Evolutionary conservation across 2,888 invertebrate genomes (phyloP).

Genomic region (Drosophila lacicola): DNA sequence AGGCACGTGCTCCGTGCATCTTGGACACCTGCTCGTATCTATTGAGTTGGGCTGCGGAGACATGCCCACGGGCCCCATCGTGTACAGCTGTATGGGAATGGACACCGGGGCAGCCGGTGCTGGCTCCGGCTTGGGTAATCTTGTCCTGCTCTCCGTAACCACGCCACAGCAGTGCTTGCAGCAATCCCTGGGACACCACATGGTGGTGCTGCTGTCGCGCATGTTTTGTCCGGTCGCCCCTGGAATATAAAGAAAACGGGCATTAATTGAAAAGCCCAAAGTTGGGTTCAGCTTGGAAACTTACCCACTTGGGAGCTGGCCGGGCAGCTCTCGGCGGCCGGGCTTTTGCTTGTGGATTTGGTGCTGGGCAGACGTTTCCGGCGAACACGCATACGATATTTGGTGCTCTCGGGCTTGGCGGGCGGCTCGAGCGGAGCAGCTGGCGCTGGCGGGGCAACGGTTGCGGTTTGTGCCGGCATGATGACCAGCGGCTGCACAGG

Average conservation of each 20-base stretch:
- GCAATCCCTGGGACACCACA: constrained; percentile 62
- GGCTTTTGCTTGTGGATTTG: no score
- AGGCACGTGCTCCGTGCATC: no score
- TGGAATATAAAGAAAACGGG: not conserved
- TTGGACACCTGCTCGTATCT: not conserved
- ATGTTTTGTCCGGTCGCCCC: not conserved
- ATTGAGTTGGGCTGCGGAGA: not conserved
- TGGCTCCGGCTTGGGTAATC: not conserved
- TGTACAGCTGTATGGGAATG: not conserved
- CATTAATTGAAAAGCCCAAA: not conserved
- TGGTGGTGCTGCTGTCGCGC: constrained; percentile 63
- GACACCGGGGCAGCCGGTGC: not conserved
- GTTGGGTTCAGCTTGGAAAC: not conserved
- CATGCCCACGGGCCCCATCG: not conserved
- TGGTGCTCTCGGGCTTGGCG: not conserved
- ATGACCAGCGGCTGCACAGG: constrained; percentile 46
- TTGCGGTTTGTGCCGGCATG: constrained; percentile 12
- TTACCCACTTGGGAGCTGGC: constrained; percentile 5
- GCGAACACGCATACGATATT: not conserved
- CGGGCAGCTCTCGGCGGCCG: no score
- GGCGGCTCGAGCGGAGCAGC: not conserved
- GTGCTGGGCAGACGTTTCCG: constrained; percentile 1
- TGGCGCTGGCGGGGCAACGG: not conserved
- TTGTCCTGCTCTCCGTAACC: not conserved
- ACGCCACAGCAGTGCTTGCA: constrained; percentile 5